phyloP scores from a whole-genome alignment of 2,797 vertebrate genomes.

The Falco cherrug region DNA sequence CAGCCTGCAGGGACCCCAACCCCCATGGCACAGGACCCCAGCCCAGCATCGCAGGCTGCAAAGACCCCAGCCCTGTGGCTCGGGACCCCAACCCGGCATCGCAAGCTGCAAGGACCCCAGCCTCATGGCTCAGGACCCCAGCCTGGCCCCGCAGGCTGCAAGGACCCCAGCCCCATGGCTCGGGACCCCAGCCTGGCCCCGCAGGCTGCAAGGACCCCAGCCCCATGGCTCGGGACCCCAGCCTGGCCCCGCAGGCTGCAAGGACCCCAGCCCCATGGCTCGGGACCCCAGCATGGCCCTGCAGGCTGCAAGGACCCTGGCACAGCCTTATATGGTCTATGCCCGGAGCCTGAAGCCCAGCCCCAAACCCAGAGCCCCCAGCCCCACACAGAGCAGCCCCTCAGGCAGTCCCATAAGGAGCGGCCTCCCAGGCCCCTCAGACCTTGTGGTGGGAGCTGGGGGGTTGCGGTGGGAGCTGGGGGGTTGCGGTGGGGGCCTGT shows the following conservation, averaged over 20 bases:
- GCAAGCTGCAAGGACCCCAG: no score
- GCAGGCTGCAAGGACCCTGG: not conserved
- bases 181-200: not conserved
- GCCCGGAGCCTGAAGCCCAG: not conserved
- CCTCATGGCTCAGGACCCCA: not conserved
- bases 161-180: not conserved
- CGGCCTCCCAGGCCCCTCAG: not conserved
- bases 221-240: not conserved
- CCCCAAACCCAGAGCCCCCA: not conserved
- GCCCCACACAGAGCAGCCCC: not conserved
- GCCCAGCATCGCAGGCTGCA: not conserved
- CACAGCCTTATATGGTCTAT: conserved; percentile 22
- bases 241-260: not conserved
- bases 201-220: not conserved
- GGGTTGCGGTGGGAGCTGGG: not conserved
- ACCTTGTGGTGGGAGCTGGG: no score
- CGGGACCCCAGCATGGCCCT: not conserved
- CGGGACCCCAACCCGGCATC: not conserved
- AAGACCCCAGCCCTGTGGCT: not conserved
- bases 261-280: not conserved
- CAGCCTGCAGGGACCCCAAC: not conserved
- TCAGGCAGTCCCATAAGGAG: not conserved
- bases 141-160: not conserved
- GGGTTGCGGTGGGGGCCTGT: not conserved
- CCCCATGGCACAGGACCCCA: not conserved